phyloP scores from a whole-genome alignment of 2,888 invertebrate species.

The Aphrophora alni region DNA sequence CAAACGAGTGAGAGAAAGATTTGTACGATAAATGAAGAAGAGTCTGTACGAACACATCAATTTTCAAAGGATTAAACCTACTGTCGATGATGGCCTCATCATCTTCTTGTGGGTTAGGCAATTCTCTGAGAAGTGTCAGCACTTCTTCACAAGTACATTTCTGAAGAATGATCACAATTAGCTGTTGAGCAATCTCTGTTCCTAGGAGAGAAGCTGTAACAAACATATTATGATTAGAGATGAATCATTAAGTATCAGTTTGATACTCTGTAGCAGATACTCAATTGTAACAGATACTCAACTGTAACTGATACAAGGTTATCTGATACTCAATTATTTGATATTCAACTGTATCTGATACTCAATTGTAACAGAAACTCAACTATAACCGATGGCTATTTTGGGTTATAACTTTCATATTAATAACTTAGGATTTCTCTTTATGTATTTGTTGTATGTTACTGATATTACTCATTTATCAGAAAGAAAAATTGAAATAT shows the following conservation, averaged over 20 bases:
- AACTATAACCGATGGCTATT: no score
- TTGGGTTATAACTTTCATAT: no score
- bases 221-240: background rate
- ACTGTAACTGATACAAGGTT: no score
- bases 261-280: no score
- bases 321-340: no score
- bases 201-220: slow-evolving; percentile 67
- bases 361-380: no score
- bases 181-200: slow-evolving; percentile 82
- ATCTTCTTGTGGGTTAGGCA: slow-evolving; percentile 76
- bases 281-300: no score
- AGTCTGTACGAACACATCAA: slow-evolving; percentile 97
- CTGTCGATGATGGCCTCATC: slow-evolving; percentile 65
- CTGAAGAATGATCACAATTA: slow-evolving; percentile 85
- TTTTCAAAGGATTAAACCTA: slow-evolving; percentile 89
- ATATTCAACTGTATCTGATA: no score
- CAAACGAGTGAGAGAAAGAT: slow-evolving; percentile 97
- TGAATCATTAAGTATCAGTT: background rate
- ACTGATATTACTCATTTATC: no score
- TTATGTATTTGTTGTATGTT: no score
- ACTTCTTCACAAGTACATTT: slow-evolving; percentile 93
- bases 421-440: no score
- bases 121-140: slow-evolving; percentile 81
- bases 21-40: slow-evolving; percentile 92
- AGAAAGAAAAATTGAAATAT: no score